These are phyloP conservation scores for Euphonia xanthogaster DNA, from an alignment of 2,797 vertebrate genomes.

Conservation along the genomic window DNA sequence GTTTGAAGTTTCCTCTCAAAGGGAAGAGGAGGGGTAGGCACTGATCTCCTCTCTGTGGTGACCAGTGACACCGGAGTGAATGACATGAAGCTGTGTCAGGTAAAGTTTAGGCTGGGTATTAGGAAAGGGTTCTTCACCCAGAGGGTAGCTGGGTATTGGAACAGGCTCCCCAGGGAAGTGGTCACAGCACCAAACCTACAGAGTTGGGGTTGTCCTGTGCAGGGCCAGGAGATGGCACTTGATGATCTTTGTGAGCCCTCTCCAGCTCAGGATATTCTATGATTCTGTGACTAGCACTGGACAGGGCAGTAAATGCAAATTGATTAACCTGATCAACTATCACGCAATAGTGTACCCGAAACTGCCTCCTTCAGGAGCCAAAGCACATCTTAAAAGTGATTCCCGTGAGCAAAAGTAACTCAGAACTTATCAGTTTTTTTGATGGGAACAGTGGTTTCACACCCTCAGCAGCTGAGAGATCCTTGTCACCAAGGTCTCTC, in stretches of 20 bases:
- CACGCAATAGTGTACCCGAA: not conserved
- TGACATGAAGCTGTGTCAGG: accelerated
- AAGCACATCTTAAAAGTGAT: not conserved
- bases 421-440: not conserved
- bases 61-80: not conserved
- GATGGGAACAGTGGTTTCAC: not conserved
- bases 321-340: not conserved
- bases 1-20: not conserved
- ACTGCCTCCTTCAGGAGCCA: not conserved
- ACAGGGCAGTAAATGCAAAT: not conserved
- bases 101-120: not conserved
- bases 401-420: not conserved
- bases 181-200: not conserved
- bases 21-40: not conserved
- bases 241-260: accelerated
- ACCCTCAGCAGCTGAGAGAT: not conserved
- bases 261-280: not conserved
- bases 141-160: not conserved
- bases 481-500: not conserved
- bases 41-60: not conserved
- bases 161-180: not conserved
- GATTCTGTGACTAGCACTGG: not conserved
- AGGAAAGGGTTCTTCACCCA: not conserved
- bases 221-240: not conserved
- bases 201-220: not conserved